Conservation (phyloP, 2,113 vertebrate genomes). For the Pitta sordida region DNA sequence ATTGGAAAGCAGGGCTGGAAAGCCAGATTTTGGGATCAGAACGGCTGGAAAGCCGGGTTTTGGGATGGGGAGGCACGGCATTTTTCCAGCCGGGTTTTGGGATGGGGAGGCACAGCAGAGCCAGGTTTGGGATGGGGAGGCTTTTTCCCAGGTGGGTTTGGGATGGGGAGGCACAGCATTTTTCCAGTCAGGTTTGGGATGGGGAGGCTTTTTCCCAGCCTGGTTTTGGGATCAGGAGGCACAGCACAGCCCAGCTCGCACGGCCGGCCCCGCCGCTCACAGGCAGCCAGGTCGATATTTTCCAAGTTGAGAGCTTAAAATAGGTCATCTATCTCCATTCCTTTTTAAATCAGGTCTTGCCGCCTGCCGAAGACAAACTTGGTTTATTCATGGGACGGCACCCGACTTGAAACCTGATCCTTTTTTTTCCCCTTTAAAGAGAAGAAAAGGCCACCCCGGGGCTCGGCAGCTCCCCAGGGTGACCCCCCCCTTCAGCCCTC, state of each 20-base stretch:
- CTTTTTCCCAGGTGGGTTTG: too few species aligned
- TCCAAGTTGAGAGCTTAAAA: slow-evolving; percentile 62
- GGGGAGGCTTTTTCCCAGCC: too few species aligned
- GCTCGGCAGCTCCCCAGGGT: not conserved
- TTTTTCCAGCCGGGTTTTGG: too few species aligned
- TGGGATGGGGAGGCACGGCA: too few species aligned
- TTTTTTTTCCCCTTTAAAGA: not conserved
- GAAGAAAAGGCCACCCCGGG: not conserved
- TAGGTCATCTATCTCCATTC: slow-evolving; percentile 37
- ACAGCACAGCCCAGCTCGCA: not conserved
- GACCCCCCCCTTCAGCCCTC: not conserved
- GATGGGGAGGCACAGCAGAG: too few species aligned
- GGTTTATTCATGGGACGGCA: slow-evolving; percentile 43
- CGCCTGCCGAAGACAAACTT: slow-evolving; percentile 30
- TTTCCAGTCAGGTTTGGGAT: too few species aligned
- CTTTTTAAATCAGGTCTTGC: slow-evolving; percentile 46
- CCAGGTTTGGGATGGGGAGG: too few species aligned
- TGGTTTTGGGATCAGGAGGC: not conserved
- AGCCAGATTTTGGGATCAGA: too few species aligned
- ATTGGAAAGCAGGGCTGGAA: too few species aligned
- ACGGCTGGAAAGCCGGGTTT: too few species aligned
- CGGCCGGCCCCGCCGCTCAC: not conserved
- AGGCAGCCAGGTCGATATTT: slow-evolving; percentile 53
- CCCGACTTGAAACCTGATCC: slow-evolving; percentile 1
- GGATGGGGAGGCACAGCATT: too few species aligned